phyloP scores from a whole-genome alignment of 2,888 invertebrate species.

The Ennomos fuscantarius region DNA sequence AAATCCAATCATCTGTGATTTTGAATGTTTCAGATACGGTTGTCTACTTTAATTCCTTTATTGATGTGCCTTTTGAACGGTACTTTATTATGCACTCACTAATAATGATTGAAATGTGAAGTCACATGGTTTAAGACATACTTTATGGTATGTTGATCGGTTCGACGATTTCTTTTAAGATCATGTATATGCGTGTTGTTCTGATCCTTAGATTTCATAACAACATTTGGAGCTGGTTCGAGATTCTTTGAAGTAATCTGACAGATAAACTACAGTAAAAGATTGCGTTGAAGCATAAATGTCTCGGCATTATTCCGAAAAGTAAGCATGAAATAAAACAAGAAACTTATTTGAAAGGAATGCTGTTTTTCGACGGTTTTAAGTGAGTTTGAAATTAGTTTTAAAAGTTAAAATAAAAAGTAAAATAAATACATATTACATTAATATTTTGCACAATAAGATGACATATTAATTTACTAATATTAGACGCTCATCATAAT shows the following conservation, averaged over 20 bases:
- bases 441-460: too few species aligned
- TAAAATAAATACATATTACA: too few species aligned
- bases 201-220: constrained; percentile 36
- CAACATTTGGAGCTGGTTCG: constrained; percentile 11
- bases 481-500: too few species aligned
- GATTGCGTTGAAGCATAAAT: constrained; percentile 29
- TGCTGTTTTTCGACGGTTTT: constrained; percentile 6
- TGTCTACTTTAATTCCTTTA: constrained; percentile 30
- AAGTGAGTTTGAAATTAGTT: constrained; percentile 7
- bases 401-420: not conserved
- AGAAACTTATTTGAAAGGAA: constrained; percentile 22
- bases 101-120: not conserved
- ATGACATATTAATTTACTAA: too few species aligned
- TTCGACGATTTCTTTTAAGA: constrained; percentile 4
- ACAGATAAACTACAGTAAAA: constrained; percentile 37
- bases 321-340: constrained; percentile 29
- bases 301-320: constrained; percentile 35
- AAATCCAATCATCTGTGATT: constrained; percentile 31
- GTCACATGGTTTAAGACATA: not conserved
- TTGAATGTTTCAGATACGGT: constrained; percentile 24
- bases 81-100: not conserved
- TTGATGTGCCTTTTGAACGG: constrained; percentile 11
- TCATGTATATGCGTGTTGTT: constrained; percentile 19
- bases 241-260: constrained; percentile 32
- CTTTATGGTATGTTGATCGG: not conserved